Conservation (phyloP, 1,140 invertebrate genomes). For the Parasteatoda tepidariorum region DNA sequence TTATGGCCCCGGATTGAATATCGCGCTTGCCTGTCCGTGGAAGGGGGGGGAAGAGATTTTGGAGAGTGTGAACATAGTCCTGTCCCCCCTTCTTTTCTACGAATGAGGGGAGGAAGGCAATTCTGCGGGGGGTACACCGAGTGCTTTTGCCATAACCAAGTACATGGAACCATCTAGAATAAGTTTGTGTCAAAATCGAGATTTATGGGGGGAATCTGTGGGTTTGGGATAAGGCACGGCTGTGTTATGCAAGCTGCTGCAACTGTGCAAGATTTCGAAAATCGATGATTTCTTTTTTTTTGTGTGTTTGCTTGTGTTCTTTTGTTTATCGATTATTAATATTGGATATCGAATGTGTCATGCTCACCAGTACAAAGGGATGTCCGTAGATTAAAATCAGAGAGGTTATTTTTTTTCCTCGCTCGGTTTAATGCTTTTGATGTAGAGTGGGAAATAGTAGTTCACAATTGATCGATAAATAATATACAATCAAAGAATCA, state of each 20-base stretch:
- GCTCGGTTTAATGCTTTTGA: no score
- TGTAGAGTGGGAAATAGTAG: no score
- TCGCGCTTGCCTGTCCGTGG: conserved; percentile 15
- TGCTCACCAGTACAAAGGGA: no score
- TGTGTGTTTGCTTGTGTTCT: neutral
- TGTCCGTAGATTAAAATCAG: no score
- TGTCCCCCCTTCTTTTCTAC: neutral
- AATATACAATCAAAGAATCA: no score
- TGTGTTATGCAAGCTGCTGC: conserved; percentile 41
- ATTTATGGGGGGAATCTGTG: conserved; percentile 55
- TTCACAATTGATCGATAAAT: no score
- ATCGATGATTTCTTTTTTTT: conserved; percentile 37
- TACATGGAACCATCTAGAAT: conserved; percentile 57
- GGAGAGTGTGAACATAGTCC: conserved; percentile 54
- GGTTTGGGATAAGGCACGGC: conserved; percentile 49
- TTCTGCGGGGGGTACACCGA: neutral
- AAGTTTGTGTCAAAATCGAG: conserved; percentile 51
- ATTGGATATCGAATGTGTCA: no score
- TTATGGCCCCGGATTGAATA: conserved; percentile 59
- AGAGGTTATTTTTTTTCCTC: no score
- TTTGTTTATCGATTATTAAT: conserved; percentile 32
- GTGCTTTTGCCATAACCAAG: conserved; percentile 34
- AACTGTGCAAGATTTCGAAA: conserved; percentile 33
- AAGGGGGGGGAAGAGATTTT: neutral
- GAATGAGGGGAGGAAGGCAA: neutral